Evolutionary conservation across 2,797 vertebrate genomes (phyloP).

Genomic region (Anguilla obscura): DNA sequence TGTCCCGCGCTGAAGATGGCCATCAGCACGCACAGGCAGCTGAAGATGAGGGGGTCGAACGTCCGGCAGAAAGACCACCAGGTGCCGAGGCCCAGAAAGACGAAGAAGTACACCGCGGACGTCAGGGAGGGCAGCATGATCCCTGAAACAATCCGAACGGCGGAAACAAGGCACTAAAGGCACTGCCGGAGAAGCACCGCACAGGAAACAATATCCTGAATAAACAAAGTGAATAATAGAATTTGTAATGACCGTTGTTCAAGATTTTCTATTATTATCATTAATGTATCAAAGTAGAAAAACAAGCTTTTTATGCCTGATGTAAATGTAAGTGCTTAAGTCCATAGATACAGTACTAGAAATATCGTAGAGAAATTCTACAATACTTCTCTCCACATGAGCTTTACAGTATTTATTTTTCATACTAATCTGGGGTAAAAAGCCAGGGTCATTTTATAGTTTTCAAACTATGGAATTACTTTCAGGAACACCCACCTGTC

Average conservation of each 20-base stretch:
- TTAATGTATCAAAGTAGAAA: constrained; percentile 12
- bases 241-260: constrained; percentile 17
- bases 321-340: constrained; percentile 2
- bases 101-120: constrained; percentile 93
- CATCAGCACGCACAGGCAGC: constrained; percentile 97
- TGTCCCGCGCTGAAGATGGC: constrained; percentile 96
- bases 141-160: constrained; percentile 65
- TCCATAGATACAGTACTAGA: background rate
- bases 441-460: background rate
- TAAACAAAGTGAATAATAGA: constrained; percentile 4
- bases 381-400: background rate
- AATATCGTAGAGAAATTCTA: background rate
- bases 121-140: constrained; percentile 96
- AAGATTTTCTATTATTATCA: background rate
- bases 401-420: background rate
- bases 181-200: background rate
- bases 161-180: background rate
- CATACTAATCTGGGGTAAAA: background rate
- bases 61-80: constrained; percentile 96
- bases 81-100: constrained; percentile 93
- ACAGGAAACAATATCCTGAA: constrained; percentile 3
- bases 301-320: constrained; percentile 8
- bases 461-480: background rate
- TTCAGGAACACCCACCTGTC: constrained; percentile 76
- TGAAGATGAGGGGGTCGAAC: constrained; percentile 94